Evolutionary conservation across 2,113 vertebrate species (phyloP).

Genomic region (Stegastes partitus): DNA sequence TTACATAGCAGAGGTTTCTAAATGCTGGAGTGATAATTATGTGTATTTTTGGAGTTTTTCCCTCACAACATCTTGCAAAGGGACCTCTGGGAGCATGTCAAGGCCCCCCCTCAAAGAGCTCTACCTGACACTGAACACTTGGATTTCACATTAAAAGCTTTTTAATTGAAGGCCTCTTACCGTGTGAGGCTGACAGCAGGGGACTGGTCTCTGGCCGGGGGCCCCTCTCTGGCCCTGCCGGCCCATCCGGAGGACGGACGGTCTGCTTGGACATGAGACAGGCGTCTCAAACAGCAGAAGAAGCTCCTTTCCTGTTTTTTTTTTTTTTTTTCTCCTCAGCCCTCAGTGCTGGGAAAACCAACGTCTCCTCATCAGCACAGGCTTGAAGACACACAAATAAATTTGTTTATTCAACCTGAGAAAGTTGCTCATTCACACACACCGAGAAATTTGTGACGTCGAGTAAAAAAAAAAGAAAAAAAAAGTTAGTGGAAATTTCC

Average conservation of each 20-base stretch:
- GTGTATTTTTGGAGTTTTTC: background rate
- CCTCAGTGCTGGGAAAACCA: slow-evolving; percentile 81
- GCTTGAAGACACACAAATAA: slow-evolving; percentile 31
- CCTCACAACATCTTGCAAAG: background rate
- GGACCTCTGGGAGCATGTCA: background rate
- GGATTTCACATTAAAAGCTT: background rate
- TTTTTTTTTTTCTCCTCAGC: slow-evolving; percentile 79
- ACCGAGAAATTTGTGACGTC: slow-evolving; percentile 74
- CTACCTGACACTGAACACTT: background rate
- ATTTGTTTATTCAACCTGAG: slow-evolving; percentile 1
- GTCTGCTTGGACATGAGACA: slow-evolving; percentile 95
- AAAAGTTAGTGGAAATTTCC: slow-evolving; percentile 75
- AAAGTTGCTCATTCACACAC: slow-evolving; percentile 51
- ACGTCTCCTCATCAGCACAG: slow-evolving; percentile 43
- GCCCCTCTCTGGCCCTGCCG: slow-evolving; percentile 85
- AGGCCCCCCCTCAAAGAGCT: no score
- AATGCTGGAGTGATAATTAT: background rate
- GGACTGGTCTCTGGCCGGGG: slow-evolving; percentile 84
- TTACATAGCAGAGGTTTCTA: background rate
- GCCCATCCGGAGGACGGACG: slow-evolving; percentile 88
- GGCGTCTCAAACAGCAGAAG: slow-evolving; percentile 75
- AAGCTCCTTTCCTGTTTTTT: slow-evolving; percentile 27
- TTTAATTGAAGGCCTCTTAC: slow-evolving; percentile 78
- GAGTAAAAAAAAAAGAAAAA: slow-evolving; percentile 69
- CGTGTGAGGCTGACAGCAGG: slow-evolving; percentile 84